A percentile compares a stretch with the other conserved stretches of the same genome.
Conservation (phyloP, 2,113 vertebrate genomes). For the Leucoraja erinaceus region DNA sequence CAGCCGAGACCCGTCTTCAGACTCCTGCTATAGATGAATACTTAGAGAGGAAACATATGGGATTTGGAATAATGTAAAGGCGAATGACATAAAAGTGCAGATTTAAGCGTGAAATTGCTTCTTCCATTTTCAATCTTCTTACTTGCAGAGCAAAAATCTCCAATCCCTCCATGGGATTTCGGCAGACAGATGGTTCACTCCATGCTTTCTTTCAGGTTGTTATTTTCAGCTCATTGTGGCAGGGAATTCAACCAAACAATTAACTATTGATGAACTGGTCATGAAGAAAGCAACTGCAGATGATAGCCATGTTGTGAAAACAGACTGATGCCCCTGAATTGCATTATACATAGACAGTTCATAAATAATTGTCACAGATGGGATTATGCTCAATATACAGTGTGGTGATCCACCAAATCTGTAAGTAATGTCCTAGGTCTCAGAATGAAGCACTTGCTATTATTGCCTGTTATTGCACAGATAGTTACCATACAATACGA, state of each 20-base stretch:
- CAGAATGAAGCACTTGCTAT: neutral
- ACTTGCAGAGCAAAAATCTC: neutral
- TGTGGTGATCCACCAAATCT: neutral
- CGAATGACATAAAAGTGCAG: neutral
- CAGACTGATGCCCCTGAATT: neutral
- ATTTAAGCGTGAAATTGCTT: neutral
- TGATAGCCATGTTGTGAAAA: neutral
- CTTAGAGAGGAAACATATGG: too few species aligned
- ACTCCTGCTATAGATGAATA: too few species aligned
- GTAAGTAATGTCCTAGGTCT: neutral
- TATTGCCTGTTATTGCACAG: neutral
- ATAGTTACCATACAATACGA: neutral
- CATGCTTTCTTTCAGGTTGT: neutral
- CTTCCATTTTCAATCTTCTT: neutral
- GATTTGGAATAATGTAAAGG: neutral
- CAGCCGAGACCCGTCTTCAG: too few species aligned
- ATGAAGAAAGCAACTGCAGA: neutral
- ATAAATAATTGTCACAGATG: neutral
- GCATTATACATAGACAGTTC: neutral
- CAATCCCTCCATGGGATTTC: neutral
- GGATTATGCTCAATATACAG: neutral
- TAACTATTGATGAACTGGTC: neutral
- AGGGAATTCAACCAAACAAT: slow-evolving; percentile 5
- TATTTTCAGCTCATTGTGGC: neutral
- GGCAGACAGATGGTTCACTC: slow-evolving; percentile 27